Evolutionary conservation across 2,888 invertebrate genomes (phyloP).

Genomic region (Dendrolimus houi): DNA sequence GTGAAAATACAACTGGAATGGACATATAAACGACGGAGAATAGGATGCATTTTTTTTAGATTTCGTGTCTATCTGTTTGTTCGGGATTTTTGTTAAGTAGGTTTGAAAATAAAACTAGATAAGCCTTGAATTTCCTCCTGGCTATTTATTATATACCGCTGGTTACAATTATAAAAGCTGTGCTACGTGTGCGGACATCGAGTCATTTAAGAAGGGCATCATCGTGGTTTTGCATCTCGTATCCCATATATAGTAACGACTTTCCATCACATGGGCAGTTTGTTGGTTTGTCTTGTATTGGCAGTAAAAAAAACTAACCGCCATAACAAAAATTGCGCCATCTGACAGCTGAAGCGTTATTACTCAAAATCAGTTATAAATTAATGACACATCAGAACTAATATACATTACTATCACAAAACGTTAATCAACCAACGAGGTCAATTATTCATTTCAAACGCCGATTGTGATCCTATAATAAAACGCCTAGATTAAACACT

Average conservation of each 20-base stretch:
- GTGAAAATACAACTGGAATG: no score
- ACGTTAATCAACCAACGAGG: slow-evolving; percentile 30
- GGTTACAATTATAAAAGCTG: no score
- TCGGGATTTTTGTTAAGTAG: no score
- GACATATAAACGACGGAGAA: no score
- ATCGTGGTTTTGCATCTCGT: no score
- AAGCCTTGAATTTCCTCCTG: no score
- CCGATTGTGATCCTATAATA: slow-evolving; percentile 24
- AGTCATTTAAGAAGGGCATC: no score
- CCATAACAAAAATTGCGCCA: slow-evolving; percentile 4
- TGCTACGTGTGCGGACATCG: no score
- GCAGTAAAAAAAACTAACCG: not conserved
- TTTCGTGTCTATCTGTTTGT: no score
- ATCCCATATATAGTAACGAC: not conserved
- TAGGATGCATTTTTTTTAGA: no score
- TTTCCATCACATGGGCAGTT: not conserved
- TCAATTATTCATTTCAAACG: slow-evolving; percentile 22
- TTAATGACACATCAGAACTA: slow-evolving; percentile 19
- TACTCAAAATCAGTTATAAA: slow-evolving; percentile 23
- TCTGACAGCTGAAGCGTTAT: slow-evolving; percentile 2
- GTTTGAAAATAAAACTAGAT: no score
- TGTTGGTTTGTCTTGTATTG: not conserved
- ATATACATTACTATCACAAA: slow-evolving; percentile 20
- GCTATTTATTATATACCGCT: no score
- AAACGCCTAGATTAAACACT: slow-evolving; percentile 23